phyloP scores from a whole-genome alignment of 1,140 invertebrate species.

The Zeugodacus cucurbitae region DNA sequence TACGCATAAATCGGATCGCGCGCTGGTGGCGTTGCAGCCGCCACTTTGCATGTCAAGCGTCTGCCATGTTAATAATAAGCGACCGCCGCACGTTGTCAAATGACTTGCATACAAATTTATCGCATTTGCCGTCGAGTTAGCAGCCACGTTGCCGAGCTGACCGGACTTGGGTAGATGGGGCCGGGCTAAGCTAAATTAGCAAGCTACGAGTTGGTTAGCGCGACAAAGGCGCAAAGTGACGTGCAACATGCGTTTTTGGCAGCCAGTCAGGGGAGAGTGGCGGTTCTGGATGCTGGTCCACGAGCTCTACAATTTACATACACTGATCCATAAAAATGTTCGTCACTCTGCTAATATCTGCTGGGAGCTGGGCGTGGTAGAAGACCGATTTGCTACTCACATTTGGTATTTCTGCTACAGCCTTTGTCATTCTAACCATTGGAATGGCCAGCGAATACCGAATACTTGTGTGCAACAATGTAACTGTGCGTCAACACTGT shows the following conservation, averaged over 20 bases:
- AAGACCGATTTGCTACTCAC: too few relatives aligned
- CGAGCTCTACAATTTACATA: background rate
- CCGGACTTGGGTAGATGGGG: background rate
- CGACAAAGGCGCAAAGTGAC: background rate
- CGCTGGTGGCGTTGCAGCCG: conserved; percentile 22
- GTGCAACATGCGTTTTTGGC: conserved; percentile 36
- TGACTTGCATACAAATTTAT: conserved; percentile 65
- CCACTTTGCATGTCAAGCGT: conserved; percentile 27
- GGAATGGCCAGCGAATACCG: too few relatives aligned
- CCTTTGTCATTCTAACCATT: too few relatives aligned
- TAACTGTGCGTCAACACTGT: too few relatives aligned
- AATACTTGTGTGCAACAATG: too few relatives aligned
- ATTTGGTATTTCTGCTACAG: too few relatives aligned
- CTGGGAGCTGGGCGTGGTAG: too few relatives aligned
- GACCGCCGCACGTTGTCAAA: conserved; percentile 56
- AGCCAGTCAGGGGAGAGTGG: background rate
- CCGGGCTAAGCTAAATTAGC: background rate
- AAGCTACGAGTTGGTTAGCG: background rate
- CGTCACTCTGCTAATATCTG: too few relatives aligned
- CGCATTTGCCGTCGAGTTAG: conserved; percentile 61
- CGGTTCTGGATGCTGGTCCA: background rate
- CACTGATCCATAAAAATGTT: background rate
- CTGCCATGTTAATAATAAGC: conserved; percentile 51
- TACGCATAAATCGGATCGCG: background rate
- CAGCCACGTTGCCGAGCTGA: background rate